Conservation (phyloP, 2,888 invertebrate species). For the Saturnia pavonia region DNA sequence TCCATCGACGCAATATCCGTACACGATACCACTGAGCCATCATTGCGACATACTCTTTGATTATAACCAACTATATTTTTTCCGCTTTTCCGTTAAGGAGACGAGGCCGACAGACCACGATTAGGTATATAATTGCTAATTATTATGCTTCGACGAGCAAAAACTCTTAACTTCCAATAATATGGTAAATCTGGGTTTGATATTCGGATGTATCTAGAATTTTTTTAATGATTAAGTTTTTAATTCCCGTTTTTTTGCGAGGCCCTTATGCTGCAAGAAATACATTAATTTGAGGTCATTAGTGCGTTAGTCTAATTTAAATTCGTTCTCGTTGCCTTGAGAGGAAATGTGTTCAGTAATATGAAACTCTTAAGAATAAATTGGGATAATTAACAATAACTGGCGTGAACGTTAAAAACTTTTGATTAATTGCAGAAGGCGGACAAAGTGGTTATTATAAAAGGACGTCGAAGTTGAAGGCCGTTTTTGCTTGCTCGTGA, state of each 20-base stretch:
- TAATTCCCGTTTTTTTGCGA: not conserved
- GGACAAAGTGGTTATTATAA: slow-evolving; percentile 3
- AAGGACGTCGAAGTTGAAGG: not conserved
- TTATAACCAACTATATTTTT: too few relatives aligned
- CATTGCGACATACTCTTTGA: too few relatives aligned
- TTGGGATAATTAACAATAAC: slow-evolving; percentile 8
- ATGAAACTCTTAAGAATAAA: slow-evolving; percentile 8
- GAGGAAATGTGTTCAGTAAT: slow-evolving; percentile 2
- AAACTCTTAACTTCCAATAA: not conserved
- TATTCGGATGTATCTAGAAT: not conserved
- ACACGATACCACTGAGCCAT: too few relatives aligned
- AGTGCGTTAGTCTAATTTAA: slow-evolving; percentile 3
- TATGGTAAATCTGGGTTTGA: not conserved
- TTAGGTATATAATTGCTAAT: too few relatives aligned
- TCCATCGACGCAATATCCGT: too few relatives aligned
- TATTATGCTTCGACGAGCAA: too few relatives aligned
- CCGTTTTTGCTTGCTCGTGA: not conserved
- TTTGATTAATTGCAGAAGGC: slow-evolving; percentile 5
- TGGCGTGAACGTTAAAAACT: slow-evolving; percentile 5
- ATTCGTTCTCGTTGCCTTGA: slow-evolving; percentile 7
- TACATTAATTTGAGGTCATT: not conserved
- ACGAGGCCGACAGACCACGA: too few relatives aligned
- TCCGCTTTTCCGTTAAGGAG: too few relatives aligned
- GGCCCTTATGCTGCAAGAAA: not conserved
- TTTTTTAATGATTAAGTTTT: not conserved